Evolutionary conservation across 2,888 invertebrate species (phyloP), one percentile per base, ranked within the genome.

Genomic region (Volucella inanis): DNA sequence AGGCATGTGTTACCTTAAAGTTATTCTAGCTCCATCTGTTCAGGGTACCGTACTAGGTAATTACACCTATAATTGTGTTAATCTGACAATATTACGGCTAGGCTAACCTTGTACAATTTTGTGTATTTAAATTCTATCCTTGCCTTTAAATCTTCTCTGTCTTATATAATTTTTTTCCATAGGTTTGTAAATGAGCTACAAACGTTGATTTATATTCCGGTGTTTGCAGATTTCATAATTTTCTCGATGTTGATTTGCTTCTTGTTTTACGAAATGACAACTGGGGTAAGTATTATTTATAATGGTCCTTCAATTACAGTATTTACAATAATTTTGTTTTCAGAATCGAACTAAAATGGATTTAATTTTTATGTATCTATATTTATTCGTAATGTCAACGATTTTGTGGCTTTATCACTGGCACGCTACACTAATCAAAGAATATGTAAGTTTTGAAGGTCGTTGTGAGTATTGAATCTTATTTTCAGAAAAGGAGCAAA

Each of bases 361-460:
- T 61, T 90, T 88, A 49, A 70, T 88, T 0, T 89, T 90, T 15
- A 88, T 89, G 74, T 87, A 87, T 15, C 59, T 90, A 10, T 90
- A 90, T 71, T 52, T 90, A 4, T 89, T 88, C 77, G 89, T 88
- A 0, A 89, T 91, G 88, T 59, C 87, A 3, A 84, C 82, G 1
- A 88, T 90, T 11, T 68, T 90, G 41, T 90, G 89, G 88, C 80
- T 90, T 3, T 90, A 91, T 72, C 90, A 90, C 55, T 91, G 90
- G 90, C 90, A 90, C 87, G 91, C 90, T 2, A 90, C 90, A 0
- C 43, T 89, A 18, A 88, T 90, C 49, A 84, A 87, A 4, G 88
- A 89, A 67, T 80, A 88, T 39, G 90, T 90, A 87, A 49, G 89
- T 87, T 38, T 11, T 14, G 0, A 11, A 52, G 0, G 8, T 57